A percentile compares a stretch with the other conserved stretches of the same genome.
Conservation (phyloP, 2,888 invertebrate genomes). For the Omphaloscelis lunosa region DNA sequence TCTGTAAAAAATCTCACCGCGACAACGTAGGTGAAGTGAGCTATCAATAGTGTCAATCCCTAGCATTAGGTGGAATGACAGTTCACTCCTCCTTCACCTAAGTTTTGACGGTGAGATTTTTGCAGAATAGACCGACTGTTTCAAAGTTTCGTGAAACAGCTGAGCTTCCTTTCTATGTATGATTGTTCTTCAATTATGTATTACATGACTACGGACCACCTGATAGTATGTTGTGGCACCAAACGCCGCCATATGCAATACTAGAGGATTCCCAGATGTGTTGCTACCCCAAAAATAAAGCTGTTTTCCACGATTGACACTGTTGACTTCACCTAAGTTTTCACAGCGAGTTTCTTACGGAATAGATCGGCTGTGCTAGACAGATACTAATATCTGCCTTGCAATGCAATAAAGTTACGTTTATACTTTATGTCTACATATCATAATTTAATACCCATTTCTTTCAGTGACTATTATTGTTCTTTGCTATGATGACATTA, state of each 20-base stretch:
- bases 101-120: no score
- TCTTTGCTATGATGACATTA: background rate
- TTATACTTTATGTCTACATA: background rate
- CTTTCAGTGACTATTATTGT: background rate
- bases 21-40: no score
- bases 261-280: background rate
- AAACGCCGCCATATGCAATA: background rate
- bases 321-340: no score
- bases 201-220: background rate
- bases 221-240: background rate
- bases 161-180: background rate
- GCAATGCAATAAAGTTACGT: conserved; percentile 1
- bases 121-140: no score
- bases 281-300: background rate
- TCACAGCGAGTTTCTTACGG: background rate
- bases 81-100: no score
- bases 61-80: no score
- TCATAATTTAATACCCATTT: background rate
- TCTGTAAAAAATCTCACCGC: no score
- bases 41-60: no score
- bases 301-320: background rate
- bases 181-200: conserved; percentile 5
- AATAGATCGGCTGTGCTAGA: background rate
- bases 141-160: background rate
- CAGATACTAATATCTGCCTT: background rate